Evolutionary conservation across 1,140 invertebrate genomes (phyloP), one percentile per base, ranked within the genome.

Genomic region (Heliconius eleuchia): DNA sequence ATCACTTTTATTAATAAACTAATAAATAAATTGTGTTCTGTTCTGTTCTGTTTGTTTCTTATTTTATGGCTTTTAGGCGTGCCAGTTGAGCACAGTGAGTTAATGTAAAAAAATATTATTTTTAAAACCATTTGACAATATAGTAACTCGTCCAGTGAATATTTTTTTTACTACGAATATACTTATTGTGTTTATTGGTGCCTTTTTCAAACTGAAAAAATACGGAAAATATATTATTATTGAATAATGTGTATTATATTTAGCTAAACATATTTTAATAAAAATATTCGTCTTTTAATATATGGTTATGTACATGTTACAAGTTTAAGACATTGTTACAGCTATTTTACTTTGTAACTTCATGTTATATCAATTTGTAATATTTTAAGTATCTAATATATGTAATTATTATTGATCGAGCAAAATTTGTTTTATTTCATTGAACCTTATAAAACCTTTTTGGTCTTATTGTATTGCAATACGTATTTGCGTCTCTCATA

Each of bases 241-340:
- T 60, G 3, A 23, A 60, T 60, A 11, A 60, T 60, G 27, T 16
- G 23, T 66, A 66, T 66, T 66, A 18, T 66, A 66, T 30, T 66
- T 30, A 16, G 23, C 23, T 66, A 13, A 30, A 27, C 9, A 13
- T 27, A 27, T 11, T 27, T 66, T 66, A 66, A 66, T 30, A 66
- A 66, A 66, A 66, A 66, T 66, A 66, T 66, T 66, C 60, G 30
- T 66, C 27, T 27, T 66, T 66, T 66, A 66, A 66, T 23, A 57
- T 57, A 60, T 30, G 60, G 11, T 30, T 66, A 66, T 66, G 23
- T 66, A 16, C 13, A 66, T 66, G 55, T 23, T 57, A 23, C 19
- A 57, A 57, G 30, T 66, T 66, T 66, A 27, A 66, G 13, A 16
- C 60, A 66, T 16, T 66, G 23, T 66, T 66, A 66, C 18, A 27